phyloP scores from a whole-genome alignment of 2,113 vertebrate species.

The Crotalus tigris region DNA sequence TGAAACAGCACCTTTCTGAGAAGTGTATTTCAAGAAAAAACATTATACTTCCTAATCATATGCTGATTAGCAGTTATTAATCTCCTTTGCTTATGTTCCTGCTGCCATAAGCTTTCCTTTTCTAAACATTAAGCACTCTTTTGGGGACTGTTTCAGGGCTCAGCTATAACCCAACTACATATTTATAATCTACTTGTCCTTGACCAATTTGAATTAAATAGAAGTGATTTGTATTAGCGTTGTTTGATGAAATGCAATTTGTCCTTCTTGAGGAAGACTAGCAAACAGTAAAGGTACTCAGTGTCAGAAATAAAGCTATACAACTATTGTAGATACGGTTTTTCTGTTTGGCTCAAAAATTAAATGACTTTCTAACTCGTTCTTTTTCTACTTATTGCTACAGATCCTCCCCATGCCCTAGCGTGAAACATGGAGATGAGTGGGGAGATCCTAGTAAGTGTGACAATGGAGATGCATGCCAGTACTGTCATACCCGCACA shows the following conservation, averaged over 20 bases:
- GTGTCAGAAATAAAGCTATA: neutral
- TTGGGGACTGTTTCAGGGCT: neutral
- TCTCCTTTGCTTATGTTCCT: constrained; percentile 14
- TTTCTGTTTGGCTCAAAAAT: neutral
- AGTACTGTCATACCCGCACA: constrained; percentile 95
- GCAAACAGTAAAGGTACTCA: neutral
- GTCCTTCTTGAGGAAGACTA: constrained; percentile 5
- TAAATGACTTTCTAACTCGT: neutral
- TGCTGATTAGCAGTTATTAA: neutral
- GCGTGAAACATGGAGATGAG: constrained; percentile 95
- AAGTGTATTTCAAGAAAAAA: neutral
- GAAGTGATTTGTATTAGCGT: neutral
- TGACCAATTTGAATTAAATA: constrained; percentile 10
- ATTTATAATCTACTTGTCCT: neutral
- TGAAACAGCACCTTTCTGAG: neutral
- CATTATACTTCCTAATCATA: too few relatives aligned
- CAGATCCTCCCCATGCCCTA: constrained; percentile 91
- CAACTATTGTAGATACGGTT: neutral
- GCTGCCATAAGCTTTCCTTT: constrained; percentile 57
- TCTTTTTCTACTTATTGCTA: constrained; percentile 27
- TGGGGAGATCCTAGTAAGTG: constrained; percentile 98
- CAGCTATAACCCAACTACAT: neutral
- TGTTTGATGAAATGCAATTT: constrained; percentile 12
- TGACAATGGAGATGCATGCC: constrained; percentile 89
- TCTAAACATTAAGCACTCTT: constrained; percentile 44